phyloP scores from a whole-genome alignment of 2,888 invertebrate genomes.

The Conops quadrifasciatus region DNA sequence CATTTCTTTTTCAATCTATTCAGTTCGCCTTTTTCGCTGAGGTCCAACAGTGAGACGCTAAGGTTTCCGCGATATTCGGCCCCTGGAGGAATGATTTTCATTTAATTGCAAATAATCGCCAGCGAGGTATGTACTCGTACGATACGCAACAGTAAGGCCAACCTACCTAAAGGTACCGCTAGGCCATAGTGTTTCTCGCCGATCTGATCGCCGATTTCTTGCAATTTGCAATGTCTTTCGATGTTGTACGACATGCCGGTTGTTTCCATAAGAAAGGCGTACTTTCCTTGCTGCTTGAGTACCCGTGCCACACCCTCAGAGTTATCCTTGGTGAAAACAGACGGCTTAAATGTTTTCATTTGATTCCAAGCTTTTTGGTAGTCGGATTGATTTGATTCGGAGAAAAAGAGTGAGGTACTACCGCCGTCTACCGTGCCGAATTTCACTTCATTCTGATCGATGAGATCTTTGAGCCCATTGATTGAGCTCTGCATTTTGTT shows the following conservation, averaged over 20 bases:
- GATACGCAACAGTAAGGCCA: neutral
- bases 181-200: slow-evolving; percentile 95
- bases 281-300: slow-evolving; percentile 75
- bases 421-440: slow-evolving; percentile 91
- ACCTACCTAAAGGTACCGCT: slow-evolving; percentile 86
- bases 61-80: slow-evolving; percentile 81
- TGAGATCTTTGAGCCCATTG: slow-evolving; percentile 88
- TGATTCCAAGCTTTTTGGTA: slow-evolving; percentile 90
- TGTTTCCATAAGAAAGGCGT: slow-evolving; percentile 97
- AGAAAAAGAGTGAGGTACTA: slow-evolving; percentile 90
- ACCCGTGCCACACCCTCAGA: slow-evolving; percentile 87
- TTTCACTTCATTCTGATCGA: slow-evolving; percentile 91
- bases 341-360: slow-evolving; percentile 84
- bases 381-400: slow-evolving; percentile 82
- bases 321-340: slow-evolving; percentile 81
- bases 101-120: slow-evolving; percentile 15
- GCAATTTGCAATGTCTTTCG: slow-evolving; percentile 82
- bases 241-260: slow-evolving; percentile 90
- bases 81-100: slow-evolving; percentile 65
- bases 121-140: neutral
- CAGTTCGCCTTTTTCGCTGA: slow-evolving; percentile 89
- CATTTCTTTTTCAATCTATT: slow-evolving; percentile 86
- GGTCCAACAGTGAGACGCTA: slow-evolving; percentile 85
- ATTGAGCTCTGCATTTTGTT: slow-evolving; percentile 90
- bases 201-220: slow-evolving; percentile 79